Percentiles rank a stretch among this genome's conserved stretches.
phyloP scores from a whole-genome alignment of 1,140 invertebrate genomes.

The Aphelinus certus region DNA sequence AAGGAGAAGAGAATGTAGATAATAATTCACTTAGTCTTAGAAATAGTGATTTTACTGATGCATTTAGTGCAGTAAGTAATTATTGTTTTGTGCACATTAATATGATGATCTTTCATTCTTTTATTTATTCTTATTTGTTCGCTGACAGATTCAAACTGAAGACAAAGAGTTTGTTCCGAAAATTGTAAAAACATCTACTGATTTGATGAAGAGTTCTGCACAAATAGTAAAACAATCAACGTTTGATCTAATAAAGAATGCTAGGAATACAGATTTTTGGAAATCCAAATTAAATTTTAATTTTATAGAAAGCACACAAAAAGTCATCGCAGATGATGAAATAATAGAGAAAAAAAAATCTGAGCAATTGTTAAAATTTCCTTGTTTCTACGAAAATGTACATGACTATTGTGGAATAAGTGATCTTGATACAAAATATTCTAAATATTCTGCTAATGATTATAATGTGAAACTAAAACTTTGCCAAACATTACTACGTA shows the following conservation, averaged over 20 bases:
- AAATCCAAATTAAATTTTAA: slow-evolving; percentile 55
- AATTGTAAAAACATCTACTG: slow-evolving; percentile 60
- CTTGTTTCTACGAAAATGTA: slow-evolving; percentile 61
- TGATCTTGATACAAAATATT: slow-evolving; percentile 57
- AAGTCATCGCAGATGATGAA: slow-evolving; percentile 42
- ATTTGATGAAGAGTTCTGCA: slow-evolving; percentile 60
- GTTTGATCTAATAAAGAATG: slow-evolving; percentile 57
- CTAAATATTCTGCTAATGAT: slow-evolving; percentile 55
- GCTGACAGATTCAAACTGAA: slow-evolving; percentile 56
- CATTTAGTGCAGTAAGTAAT: slow-evolving; percentile 26
- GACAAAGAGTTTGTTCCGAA: slow-evolving; percentile 61
- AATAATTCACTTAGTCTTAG: slow-evolving; percentile 12
- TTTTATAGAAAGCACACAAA: slow-evolving; percentile 43
- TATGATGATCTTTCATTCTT: slow-evolving; percentile 17
- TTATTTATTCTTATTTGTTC: slow-evolving; percentile 22
- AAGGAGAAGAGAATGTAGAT: slow-evolving; percentile 15
- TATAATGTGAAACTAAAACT: slow-evolving; percentile 58
- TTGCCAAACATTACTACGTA: slow-evolving; percentile 59
- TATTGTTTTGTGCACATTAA: slow-evolving; percentile 15
- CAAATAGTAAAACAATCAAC: slow-evolving; percentile 60
- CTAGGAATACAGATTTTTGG: slow-evolving; percentile 59
- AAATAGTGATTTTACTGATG: slow-evolving; percentile 16
- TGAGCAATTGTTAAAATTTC: slow-evolving; percentile 58
- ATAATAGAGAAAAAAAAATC: slow-evolving; percentile 29
- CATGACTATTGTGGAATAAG: slow-evolving; percentile 52